Conservation (phyloP, 2,888 invertebrate genomes). For the Drosophila setosimentum region DNA sequence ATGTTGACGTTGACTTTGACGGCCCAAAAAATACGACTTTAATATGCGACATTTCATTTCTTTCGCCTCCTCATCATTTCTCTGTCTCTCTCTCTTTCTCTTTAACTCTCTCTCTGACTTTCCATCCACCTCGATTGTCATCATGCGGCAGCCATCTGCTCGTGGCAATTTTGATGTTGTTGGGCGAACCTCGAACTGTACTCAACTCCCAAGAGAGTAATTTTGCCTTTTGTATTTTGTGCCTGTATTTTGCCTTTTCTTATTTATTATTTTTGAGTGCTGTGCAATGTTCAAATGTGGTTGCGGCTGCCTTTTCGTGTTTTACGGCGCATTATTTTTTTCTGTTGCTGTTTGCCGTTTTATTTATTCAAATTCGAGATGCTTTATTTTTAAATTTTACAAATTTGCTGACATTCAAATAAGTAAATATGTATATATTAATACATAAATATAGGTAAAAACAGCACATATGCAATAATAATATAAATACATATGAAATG, state of each 20-base stretch:
- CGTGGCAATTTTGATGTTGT: constrained; percentile 48
- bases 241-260: constrained; percentile 34
- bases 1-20: constrained; percentile 43
- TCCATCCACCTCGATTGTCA: constrained; percentile 8
- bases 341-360: constrained; percentile 21
- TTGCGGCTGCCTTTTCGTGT: constrained; percentile 40
- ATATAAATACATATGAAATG: constrained; percentile 12
- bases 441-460: not conserved
- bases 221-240: constrained; percentile 76
- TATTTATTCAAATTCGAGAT: constrained; percentile 50
- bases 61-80: constrained; percentile 38
- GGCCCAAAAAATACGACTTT: constrained; percentile 57
- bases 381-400: constrained; percentile 55
- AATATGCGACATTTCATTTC: constrained; percentile 69
- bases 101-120: not conserved
- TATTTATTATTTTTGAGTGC: constrained; percentile 21
- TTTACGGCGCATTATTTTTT: constrained; percentile 33
- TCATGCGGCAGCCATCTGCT: constrained; percentile 33
- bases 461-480: constrained; percentile 4
- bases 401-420: constrained; percentile 60
- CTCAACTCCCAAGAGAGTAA: constrained; percentile 68
- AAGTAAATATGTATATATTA: constrained; percentile 9
- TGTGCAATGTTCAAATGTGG: constrained; percentile 45
- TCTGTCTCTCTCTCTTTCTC: not conserved
- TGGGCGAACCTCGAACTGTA: constrained; percentile 17